A percentile compares a stretch with the other conserved stretches of the same genome.
Evolutionary conservation across 2,888 invertebrate genomes (phyloP).

Genomic region (Microctonus aethiopoides): DNA sequence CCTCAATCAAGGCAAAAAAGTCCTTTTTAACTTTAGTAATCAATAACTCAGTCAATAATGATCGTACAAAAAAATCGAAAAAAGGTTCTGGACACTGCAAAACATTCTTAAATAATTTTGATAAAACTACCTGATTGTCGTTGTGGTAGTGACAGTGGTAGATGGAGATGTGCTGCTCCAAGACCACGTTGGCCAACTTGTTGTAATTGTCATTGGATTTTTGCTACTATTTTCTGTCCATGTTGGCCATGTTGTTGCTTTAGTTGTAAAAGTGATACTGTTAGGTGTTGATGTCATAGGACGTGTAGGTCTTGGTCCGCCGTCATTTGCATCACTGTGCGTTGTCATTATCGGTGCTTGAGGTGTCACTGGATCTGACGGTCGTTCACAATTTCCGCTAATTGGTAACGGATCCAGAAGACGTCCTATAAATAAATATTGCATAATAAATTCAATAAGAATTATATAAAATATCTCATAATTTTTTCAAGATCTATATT

Average conservation of each 20-base stretch:
- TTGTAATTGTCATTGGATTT: constrained; percentile 43
- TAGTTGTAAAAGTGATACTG: constrained; percentile 49
- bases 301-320: constrained; percentile 46
- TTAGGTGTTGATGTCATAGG: constrained; percentile 53
- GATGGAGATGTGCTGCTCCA: constrained; percentile 52
- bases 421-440: constrained; percentile 34
- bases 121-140: constrained; percentile 48
- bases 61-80: too few species aligned
- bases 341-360: constrained; percentile 81
- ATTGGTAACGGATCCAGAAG: constrained; percentile 69
- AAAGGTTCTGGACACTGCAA: too few species aligned
- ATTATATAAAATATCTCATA: too few species aligned
- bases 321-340: constrained; percentile 71
- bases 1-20: too few species aligned
- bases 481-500: too few species aligned
- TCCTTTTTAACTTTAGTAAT: too few species aligned
- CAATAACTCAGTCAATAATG: too few species aligned
- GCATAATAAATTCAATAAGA: background rate
- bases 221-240: constrained; percentile 56
- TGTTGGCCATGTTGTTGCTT: constrained; percentile 58
- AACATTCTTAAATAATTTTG: too few species aligned
- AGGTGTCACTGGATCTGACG: constrained; percentile 80
- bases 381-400: constrained; percentile 75
- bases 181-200: constrained; percentile 56
- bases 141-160: constrained; percentile 47